These are phyloP conservation scores for Pseudomyrmex dendroicus DNA, from an alignment of 1,140 invertebrate genomes.

Conservation along the genomic window DNA sequence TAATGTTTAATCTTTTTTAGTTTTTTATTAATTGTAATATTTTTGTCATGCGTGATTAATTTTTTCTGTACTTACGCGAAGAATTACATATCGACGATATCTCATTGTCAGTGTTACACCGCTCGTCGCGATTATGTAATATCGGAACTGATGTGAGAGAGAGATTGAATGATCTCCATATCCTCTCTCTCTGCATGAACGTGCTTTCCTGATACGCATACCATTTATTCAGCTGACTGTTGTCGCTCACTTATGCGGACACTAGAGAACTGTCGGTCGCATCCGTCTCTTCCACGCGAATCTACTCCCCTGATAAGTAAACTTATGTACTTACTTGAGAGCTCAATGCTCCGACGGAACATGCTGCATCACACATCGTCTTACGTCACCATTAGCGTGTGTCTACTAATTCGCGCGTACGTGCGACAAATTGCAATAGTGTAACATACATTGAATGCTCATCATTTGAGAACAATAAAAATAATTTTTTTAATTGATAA, in stretches of 20 bases:
- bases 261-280: not conserved
- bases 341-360: constrained; percentile 56
- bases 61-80: not conserved
- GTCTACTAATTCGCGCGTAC: not conserved
- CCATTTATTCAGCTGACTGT: too few species aligned
- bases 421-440: not conserved
- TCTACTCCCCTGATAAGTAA: constrained; percentile 67
- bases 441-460: not conserved
- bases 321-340: constrained; percentile 74
- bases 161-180: not conserved
- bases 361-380: constrained; percentile 48
- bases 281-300: not conserved
- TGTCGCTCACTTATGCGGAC: too few species aligned
- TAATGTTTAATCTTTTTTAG: not conserved
- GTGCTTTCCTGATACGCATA: too few species aligned
- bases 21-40: not conserved
- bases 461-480: not conserved
- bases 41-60: not conserved
- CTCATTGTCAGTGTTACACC: constrained; percentile 7
- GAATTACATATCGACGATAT: not conserved
- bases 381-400: constrained; percentile 24
- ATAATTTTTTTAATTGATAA: not conserved
- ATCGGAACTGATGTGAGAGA: not conserved
- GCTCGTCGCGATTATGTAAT: not conserved
- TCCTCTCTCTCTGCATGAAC: too few species aligned